Evolutionary conservation across 2,888 invertebrate genomes (phyloP), one percentile per base, ranked within the genome.

Genomic region (Drosophila yooni): DNA sequence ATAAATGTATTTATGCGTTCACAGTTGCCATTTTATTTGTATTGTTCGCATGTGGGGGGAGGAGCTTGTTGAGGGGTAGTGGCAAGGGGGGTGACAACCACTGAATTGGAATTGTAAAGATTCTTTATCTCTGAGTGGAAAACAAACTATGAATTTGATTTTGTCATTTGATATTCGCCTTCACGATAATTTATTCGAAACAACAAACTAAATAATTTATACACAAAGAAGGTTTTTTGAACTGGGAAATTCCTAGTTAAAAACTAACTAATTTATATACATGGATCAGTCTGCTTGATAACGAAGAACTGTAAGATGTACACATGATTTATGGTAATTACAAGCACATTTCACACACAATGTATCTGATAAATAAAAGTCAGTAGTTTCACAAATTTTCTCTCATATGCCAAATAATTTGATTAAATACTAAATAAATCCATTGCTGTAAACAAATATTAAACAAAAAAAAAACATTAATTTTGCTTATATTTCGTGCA

Each of bases 1-100:
- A 89, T 89, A 78, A 82, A 89, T 82, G 70, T 82, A 79, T 90
- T 89, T 89, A 84, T 87, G 83, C 68, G 54, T 50, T 70, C 63
- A 50, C 64, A 58, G 40, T 57, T 78, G 71, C 71, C 79, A 82
- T 76, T 83, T 82, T 72, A 64, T 76, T 62, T 43, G 56, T 50
- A 43, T 54, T 62, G 65, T 70, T 67, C 65, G 64, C 68, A 58
- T 69, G 36, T 18, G 6, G 21, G 21, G 6, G 21, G 21, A 7
- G 33, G 18, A 15, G 15, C 15, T 36, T 3, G 18, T 7, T 21
- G 33, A 21, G 21, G 46, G 18, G 31, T 10, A 3, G 10, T 10
- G 31, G 0, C 21, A 25, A 18, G 46, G 21, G 27, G 46, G 13
- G 10, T 5, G 11, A n/a, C 1, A 27, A 8, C 6, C 25, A 3